Evolutionary conservation across 2,888 invertebrate genomes (phyloP).

Genomic region (Iselma pallidipennis): DNA sequence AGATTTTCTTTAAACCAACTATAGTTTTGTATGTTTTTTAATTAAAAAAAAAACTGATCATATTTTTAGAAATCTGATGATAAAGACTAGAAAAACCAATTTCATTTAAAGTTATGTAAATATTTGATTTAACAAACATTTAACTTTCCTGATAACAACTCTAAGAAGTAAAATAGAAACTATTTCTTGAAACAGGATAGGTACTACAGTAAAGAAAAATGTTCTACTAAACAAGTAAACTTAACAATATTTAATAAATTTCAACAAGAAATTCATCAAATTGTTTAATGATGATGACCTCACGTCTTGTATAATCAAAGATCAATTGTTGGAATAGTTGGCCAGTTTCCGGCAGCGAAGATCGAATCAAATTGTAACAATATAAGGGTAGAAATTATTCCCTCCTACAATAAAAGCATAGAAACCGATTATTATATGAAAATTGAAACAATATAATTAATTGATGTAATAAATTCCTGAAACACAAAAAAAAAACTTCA

Average conservation of each 20-base stretch:
- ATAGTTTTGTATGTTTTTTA: background rate
- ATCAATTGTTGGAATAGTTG: too few species aligned
- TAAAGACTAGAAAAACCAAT: background rate
- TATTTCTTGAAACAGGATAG: background rate
- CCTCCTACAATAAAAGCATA: too few species aligned
- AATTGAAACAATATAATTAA: too few species aligned
- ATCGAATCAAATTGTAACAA: too few species aligned
- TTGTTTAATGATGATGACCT: too few species aligned
- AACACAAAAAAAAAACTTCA: background rate
- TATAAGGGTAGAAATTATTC: too few species aligned
- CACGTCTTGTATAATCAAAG: too few species aligned
- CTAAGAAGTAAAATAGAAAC: background rate
- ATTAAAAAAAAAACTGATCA: background rate
- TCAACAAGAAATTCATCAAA: background rate
- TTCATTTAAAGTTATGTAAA: conserved; percentile 1
- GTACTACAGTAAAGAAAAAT: background rate
- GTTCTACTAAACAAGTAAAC: background rate
- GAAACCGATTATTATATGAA: too few species aligned
- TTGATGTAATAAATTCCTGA: too few species aligned
- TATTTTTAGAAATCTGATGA: background rate
- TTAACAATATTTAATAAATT: background rate
- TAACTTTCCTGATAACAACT: conserved; percentile 1
- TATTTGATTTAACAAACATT: conserved; percentile 2
- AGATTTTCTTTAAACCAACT: background rate
- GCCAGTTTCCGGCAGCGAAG: background rate